These are phyloP conservation scores for Incurvaria masculella DNA, from an alignment of 2,888 invertebrate species.

Conservation along the genomic window DNA sequence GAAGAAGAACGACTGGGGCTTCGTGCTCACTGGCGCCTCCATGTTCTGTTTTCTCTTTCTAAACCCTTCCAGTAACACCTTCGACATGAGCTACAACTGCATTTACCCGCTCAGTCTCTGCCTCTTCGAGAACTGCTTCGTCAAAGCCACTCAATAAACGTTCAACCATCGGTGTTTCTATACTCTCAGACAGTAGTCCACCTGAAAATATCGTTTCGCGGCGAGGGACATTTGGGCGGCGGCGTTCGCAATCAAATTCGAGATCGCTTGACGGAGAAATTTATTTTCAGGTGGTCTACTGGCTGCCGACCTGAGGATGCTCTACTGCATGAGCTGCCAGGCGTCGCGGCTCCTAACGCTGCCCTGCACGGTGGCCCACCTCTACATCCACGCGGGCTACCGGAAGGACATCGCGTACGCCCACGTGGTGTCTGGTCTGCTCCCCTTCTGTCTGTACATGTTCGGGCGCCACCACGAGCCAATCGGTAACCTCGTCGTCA, in stretches of 20 bases:
- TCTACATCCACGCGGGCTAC: conserved; percentile 13
- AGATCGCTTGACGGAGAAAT: too few species aligned
- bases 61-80: background rate
- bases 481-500: background rate
- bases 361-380: conserved; percentile 14
- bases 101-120: background rate
- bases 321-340: background rate
- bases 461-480: background rate
- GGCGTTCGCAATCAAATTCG: too few species aligned
- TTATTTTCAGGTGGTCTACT: background rate
- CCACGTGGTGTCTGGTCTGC: conserved; percentile 11
- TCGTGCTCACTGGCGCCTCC: background rate
- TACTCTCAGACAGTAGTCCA: too few species aligned
- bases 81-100: background rate
- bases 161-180: too few species aligned
- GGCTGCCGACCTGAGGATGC: background rate
- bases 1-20: background rate
- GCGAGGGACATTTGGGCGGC: too few species aligned
- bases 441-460: conserved; percentile 13
- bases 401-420: conserved; percentile 12
- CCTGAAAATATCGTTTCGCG: too few species aligned
- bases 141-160: background rate
- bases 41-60: background rate
- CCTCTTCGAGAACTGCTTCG: background rate
- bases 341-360: conserved; percentile 8